Base-by-base conservation (phyloP, 1,140 invertebrate genomes). In the Elymnias hypermnestra region DNA sequence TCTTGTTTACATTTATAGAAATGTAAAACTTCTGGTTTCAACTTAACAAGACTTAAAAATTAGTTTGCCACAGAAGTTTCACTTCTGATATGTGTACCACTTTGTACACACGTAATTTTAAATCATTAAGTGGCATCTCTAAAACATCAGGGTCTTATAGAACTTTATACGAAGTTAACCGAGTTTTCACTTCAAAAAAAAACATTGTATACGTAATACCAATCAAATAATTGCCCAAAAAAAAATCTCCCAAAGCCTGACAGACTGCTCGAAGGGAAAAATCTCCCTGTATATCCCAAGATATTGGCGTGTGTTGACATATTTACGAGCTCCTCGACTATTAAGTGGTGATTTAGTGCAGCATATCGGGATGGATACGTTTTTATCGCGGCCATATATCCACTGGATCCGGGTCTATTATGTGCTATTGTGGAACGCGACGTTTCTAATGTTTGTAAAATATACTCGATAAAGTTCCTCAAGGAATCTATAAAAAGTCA, bases 351-450 rank as follows among this genome's bases (percentile, higher is more conserved):
- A 79, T 79, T 79, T 76, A 79, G 60, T 74, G 64, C 43, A 52
- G 62, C 75, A 74, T 79, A 79, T 79, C 73, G 48, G 58, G 73
- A 77, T 77, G 72, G 73, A 78, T 81, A 74, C 70, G 68, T 75
- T 76, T 81, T 81, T 81, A 81, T 81, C 73, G 72, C 45, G 55
- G 44, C 63, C 55, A 73, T 77, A 73, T 71, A 73, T 76, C 69
- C 63, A 68, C 45, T 57, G 38, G 56, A 51, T 63, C 54, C 36
- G 38, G 23, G 57, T 72, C 59, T 62, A 74, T 74, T 74, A 72
- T 67, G 46, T 31, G 35, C 45, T 57, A 57, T 63, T 68, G 59
- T 63, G 53, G 37, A 9, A n/a, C n/a, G 23, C 13, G 29, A 37
- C 29, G 17, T 8, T 18, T 36, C 31, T 33, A 33, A 33, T 29